A percentile compares a stretch with the other conserved stretches of the same genome.
Conservation (phyloP, 2,113 vertebrate species). For the Noturus placidus region DNA sequence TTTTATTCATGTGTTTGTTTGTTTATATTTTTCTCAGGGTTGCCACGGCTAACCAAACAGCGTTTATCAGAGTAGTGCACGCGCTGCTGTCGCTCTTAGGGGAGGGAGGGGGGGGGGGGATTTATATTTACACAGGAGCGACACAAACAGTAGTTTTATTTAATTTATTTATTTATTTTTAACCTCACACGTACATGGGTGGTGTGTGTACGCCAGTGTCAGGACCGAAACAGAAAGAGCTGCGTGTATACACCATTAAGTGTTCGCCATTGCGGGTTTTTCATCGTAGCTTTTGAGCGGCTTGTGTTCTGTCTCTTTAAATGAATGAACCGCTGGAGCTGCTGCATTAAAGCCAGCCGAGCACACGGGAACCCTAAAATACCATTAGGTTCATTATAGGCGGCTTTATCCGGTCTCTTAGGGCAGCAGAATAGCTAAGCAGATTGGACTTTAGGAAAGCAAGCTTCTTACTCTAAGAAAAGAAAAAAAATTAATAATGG, state of each 20-base stretch:
- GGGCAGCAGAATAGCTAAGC: constrained; percentile 21
- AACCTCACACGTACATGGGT: too few relatives aligned
- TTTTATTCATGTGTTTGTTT: too few relatives aligned
- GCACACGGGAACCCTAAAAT: not conserved
- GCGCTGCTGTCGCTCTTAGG: not conserved
- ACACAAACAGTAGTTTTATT: not conserved
- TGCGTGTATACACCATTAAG: not conserved
- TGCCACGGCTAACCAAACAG: not conserved
- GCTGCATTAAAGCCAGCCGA: not conserved
- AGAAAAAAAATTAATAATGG: not conserved
- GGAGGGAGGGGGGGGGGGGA: too few relatives aligned
- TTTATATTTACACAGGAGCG: constrained; percentile 10
- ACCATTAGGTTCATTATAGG: constrained; percentile 5
- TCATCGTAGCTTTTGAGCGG: not conserved
- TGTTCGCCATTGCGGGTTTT: constrained; percentile 17
- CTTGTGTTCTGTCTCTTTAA: not conserved
- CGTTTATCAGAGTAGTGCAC: not conserved
- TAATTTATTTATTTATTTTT: too few relatives aligned
- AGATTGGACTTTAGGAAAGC: constrained; percentile 12
- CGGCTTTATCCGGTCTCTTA: constrained; percentile 9
- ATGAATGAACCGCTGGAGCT: not conserved
- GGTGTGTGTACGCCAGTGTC: not conserved
- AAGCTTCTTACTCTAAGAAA: not conserved
- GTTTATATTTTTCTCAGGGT: not conserved
- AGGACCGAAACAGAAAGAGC: not conserved